Base-by-base conservation (phyloP, 1,140 invertebrate genomes). In the Physella acuta region DNA sequence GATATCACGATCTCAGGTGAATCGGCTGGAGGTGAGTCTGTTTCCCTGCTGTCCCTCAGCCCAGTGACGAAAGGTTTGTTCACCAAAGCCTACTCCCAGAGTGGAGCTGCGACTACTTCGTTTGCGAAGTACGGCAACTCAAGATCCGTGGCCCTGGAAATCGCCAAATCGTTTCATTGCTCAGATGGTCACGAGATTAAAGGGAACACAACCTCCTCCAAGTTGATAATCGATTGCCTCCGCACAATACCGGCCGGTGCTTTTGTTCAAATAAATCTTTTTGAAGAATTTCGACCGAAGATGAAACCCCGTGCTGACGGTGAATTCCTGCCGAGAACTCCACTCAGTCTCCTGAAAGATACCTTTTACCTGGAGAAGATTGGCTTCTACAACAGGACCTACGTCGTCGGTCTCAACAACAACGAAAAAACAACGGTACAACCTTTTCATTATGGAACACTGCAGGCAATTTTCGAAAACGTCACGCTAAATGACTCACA, bases 1-100 rank as follows among this genome's bases (percentile, higher is more conserved):
- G 53, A 67, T 11, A 62, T 82, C 11, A 79, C 77, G 11, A 67
- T 81, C 30, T 75, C 76, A 63, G 81, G 81, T 17, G 73, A 77
- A 71, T 73, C 73, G 0, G 81, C 79, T 16, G 79, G 79, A 20
- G 67, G 59, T 3, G 36, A 63, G 2, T 56, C 52, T 53, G 74
- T 73, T 2, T 55, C 37, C 0, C 5, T 66, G 14, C 71, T 71
- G 26, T n/a, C 64, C 24, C 36, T 76, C n/a, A 73, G 64, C 56
- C 73, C 75, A 8, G 28, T 33, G 33, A 70, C 70, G 20, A 71
- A 73, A 63, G 72, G 72, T 16, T 51, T 76, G 11, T 76, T 76
- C 62, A 53, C 20, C 16, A 61, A 61, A 34, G 59, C 28, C 34
- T 44, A 44, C 20, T 44, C 39, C 20, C 39, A 44, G 8, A 44